A percentile compares a stretch with the other conserved stretches of the same genome.
Conservation (phyloP, 2,888 invertebrate genomes). For the Drosophila dives region DNA sequence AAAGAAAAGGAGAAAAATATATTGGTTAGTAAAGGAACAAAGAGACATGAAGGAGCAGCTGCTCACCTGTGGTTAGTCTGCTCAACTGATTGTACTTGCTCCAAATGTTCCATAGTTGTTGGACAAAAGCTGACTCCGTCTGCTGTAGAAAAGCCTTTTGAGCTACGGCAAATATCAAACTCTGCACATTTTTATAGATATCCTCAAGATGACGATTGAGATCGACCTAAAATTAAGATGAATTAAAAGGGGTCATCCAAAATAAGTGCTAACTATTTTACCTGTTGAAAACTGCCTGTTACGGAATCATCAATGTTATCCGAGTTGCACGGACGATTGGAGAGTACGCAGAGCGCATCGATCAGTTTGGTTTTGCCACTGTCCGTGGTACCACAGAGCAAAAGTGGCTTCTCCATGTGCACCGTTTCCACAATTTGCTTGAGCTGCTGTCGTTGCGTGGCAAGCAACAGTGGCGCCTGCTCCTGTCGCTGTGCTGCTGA, state of each 20-base stretch:
- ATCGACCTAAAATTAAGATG: slow-evolving; percentile 74
- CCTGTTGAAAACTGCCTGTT: slow-evolving; percentile 98
- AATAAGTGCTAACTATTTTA: slow-evolving; percentile 55
- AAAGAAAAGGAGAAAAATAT: slow-evolving; percentile 1
- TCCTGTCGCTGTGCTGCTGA: slow-evolving; percentile 67
- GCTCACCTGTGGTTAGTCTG: slow-evolving; percentile 69
- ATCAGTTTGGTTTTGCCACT: slow-evolving; percentile 85
- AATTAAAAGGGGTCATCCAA: too few species aligned
- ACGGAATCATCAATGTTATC: slow-evolving; percentile 85
- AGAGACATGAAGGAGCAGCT: not conserved
- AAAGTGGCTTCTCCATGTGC: slow-evolving; percentile 95
- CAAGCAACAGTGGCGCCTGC: slow-evolving; percentile 85
- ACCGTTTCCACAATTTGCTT: slow-evolving; percentile 94
- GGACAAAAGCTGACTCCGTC: slow-evolving; percentile 25
- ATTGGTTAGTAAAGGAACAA: not conserved
- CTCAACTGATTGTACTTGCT: slow-evolving; percentile 74
- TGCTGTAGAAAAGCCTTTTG: slow-evolving; percentile 65
- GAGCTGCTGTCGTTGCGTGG: slow-evolving; percentile 88
- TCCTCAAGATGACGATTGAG: slow-evolving; percentile 88
- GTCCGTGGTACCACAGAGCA: slow-evolving; percentile 86
- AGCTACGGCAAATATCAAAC: slow-evolving; percentile 63
- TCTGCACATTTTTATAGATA: slow-evolving; percentile 85
- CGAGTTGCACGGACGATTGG: slow-evolving; percentile 82
- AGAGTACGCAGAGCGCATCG: slow-evolving; percentile 82
- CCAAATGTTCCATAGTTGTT: slow-evolving; percentile 75